A percentile compares a stretch with the other conserved stretches of the same genome.
Evolutionary conservation across 2,797 vertebrate genomes (phyloP).

Genomic region (Harpagifer antarcticus): DNA sequence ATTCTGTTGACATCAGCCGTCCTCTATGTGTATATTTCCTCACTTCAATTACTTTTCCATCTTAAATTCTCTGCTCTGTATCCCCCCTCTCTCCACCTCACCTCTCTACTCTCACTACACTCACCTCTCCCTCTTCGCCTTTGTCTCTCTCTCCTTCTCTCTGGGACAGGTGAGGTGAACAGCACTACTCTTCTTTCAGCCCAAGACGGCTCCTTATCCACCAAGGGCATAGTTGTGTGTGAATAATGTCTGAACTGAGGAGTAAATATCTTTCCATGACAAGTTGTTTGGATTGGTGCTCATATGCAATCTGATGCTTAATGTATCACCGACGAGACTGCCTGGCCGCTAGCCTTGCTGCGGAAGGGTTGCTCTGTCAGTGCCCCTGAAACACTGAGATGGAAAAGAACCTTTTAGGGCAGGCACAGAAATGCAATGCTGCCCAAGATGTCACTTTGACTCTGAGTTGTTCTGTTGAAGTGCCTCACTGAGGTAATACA

Average conservation of each 20-base stretch:
- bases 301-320: slow-evolving; percentile 77
- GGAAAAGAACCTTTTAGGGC: slow-evolving; percentile 58
- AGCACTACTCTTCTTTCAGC: slow-evolving; percentile 60
- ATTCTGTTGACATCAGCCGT: background rate
- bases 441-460: slow-evolving; percentile 64
- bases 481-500: slow-evolving; percentile 60
- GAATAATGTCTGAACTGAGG: slow-evolving; percentile 80
- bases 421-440: slow-evolving; percentile 51
- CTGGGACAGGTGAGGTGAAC: slow-evolving; percentile 61
- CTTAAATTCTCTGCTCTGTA: background rate
- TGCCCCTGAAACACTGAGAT: slow-evolving; percentile 66
- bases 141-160: slow-evolving; percentile 40
- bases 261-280: slow-evolving; percentile 82
- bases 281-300: slow-evolving; percentile 82
- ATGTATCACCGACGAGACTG: slow-evolving; percentile 64
- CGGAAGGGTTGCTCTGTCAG: slow-evolving; percentile 65
- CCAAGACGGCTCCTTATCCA: slow-evolving; percentile 60
- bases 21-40: slow-evolving; percentile 13
- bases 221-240: slow-evolving; percentile 77
- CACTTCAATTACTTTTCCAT: slow-evolving; percentile 11
- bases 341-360: slow-evolving; percentile 42
- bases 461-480: slow-evolving; percentile 64
- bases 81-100: slow-evolving; percentile 26
- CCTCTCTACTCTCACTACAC: slow-evolving; percentile 16
- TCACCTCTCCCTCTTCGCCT: slow-evolving; percentile 13